Evolutionary conservation across 2,888 invertebrate species (phyloP).

Genomic region (Drosophila peninsularis): DNA sequence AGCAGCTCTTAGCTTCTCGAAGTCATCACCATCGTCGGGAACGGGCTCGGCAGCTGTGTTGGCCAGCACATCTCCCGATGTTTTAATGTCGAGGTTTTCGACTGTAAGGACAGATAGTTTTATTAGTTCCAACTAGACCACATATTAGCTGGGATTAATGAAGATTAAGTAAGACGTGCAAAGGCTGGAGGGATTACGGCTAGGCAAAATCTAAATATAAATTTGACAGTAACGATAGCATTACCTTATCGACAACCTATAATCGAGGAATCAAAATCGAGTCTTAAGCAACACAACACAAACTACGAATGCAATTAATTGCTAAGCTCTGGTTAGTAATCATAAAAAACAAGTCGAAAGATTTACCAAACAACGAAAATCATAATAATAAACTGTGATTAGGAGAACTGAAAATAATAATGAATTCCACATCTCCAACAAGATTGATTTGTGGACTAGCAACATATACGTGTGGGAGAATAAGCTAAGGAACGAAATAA

Average conservation of each 20-base stretch:
- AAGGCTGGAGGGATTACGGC: slow-evolving; percentile 40
- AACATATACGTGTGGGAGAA: slow-evolving; percentile 33
- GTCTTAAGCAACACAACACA: slow-evolving; percentile 12
- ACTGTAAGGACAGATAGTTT: slow-evolving; percentile 61
- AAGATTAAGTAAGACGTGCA: slow-evolving; percentile 49
- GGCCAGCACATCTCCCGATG: slow-evolving; percentile 68
- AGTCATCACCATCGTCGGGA: slow-evolving; percentile 87
- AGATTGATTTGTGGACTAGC: slow-evolving; percentile 18
- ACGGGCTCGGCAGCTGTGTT: slow-evolving; percentile 42
- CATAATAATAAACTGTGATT: slow-evolving; percentile 9
- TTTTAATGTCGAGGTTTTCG: slow-evolving; percentile 79
- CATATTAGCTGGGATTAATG: not conserved
- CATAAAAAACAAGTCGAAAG: not conserved
- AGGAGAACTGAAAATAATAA: slow-evolving; percentile 10
- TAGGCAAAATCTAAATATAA: slow-evolving; percentile 36
- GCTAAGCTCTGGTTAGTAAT: slow-evolving; percentile 45
- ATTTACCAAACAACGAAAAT: slow-evolving; percentile 5
- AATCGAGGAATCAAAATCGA: not conserved
- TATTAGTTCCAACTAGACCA: slow-evolving; percentile 13
- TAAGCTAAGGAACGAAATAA: slow-evolving; percentile 53
- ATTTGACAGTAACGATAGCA: slow-evolving; percentile 20
- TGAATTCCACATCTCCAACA: slow-evolving; percentile 21
- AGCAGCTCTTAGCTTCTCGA: slow-evolving; percentile 88
- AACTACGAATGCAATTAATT: slow-evolving; percentile 31
- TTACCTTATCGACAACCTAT: slow-evolving; percentile 12